Percentiles rank a stretch among this genome's conserved stretches.
Conservation (phyloP, 2,888 invertebrate genomes). For the Saturnia pavonia region DNA sequence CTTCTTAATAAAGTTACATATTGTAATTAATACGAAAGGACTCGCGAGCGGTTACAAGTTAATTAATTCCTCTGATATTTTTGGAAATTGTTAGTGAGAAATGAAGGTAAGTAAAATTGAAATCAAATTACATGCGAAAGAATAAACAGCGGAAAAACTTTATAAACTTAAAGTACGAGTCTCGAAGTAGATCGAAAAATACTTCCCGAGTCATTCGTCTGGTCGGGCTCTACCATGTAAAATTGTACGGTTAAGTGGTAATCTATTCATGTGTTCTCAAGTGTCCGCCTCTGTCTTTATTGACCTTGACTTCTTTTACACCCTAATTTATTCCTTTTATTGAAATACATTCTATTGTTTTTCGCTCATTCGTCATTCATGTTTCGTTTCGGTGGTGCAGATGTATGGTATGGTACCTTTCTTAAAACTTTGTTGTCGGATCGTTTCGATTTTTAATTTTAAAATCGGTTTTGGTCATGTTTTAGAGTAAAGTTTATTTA, state of each 20-base stretch:
- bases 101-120: too few relatives aligned
- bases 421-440: background rate
- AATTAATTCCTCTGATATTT: too few relatives aligned
- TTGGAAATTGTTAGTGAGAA: too few relatives aligned
- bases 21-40: too few relatives aligned
- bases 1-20: too few relatives aligned
- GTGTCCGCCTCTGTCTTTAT: conserved; percentile 11
- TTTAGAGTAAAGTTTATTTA: background rate
- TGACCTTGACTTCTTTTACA: conserved; percentile 12
- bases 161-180: background rate
- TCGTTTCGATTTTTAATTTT: background rate
- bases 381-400: conserved; percentile 1
- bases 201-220: background rate
- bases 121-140: background rate
- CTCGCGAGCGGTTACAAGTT: too few relatives aligned
- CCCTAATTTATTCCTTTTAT: conserved; percentile 10
- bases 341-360: background rate
- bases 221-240: background rate
- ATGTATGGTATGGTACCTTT: too few relatives aligned
- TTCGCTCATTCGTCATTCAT: background rate
- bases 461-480: background rate
- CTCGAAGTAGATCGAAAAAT: background rate
- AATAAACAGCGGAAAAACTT: background rate
- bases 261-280: conserved; percentile 8
- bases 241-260: background rate